phyloP scores from a whole-genome alignment of 2,113 vertebrate genomes.

The Bufo gargarizans region DNA sequence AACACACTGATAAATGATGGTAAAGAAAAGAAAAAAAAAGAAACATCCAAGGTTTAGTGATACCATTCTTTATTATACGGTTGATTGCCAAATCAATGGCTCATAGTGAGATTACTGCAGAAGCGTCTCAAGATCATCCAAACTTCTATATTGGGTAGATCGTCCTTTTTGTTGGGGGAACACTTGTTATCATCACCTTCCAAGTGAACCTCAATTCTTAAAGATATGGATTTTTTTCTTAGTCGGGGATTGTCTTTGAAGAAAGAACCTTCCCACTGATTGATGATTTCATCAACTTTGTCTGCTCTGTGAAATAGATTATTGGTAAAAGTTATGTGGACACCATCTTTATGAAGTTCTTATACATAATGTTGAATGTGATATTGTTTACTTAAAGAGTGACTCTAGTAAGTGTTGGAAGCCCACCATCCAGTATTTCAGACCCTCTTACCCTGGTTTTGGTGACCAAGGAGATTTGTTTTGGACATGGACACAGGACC shows the following conservation, averaged over 20 bases:
- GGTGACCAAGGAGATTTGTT: no score
- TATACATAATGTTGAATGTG: no score
- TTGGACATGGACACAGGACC: no score
- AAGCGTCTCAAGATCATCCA: conserved; percentile 92
- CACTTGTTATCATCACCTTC: conserved; percentile 82
- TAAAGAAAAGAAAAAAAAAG: background rate
- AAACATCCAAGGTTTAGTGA: background rate
- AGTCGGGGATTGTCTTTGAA: conserved; percentile 95
- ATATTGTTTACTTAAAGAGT: no score
- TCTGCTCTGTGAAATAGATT: conserved; percentile 83
- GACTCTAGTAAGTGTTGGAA: no score
- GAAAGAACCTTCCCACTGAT: conserved; percentile 97
- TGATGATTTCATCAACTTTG: conserved; percentile 94
- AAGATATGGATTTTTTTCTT: conserved; percentile 92
- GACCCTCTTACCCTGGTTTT: no score
- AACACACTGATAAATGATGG: no score
- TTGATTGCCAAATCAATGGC: conserved; percentile 67
- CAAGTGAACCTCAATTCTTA: conserved; percentile 95
- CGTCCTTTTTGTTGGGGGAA: conserved; percentile 77
- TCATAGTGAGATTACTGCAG: conserved; percentile 89
- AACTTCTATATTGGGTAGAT: conserved; percentile 89
- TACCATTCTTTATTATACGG: background rate
- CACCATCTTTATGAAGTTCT: no score
- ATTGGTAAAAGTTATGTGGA: no score
- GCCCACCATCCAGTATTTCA: no score